Evolutionary conservation across 2,888 invertebrate species (phyloP), one percentile per base, ranked within the genome.

Genomic region (Lycocerus yunnanus): DNA sequence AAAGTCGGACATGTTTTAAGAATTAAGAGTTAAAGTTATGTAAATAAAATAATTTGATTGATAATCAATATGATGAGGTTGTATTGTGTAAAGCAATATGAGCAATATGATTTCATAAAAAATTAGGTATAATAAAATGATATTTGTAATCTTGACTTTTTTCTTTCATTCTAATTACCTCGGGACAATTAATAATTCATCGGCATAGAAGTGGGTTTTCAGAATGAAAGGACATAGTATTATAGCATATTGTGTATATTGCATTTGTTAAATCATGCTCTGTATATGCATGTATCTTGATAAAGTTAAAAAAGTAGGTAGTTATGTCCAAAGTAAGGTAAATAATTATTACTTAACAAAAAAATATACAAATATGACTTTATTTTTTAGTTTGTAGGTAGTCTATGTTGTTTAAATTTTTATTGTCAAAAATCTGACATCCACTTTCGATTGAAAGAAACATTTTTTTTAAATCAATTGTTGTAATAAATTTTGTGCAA

Each of bases 261-360:
- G 78, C 82, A 84, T 82, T 84, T 85, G 85, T 85, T 85, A 84
- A 79, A 82, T 81, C 86, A 84, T 86, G 86, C 86, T 84, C 83
- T 86, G 85, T 86, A 87, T 76, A 85, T 85, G 86, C 86, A 86
- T 87, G 86, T 83, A 82, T 81, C 85, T 84, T 83, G 80, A 80
- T 80, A 81, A 82, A 82, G 80, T 76, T 78, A 72, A 74, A 63
- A 63, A 63, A 80, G 84, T 86, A 86, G 86, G 79, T 87, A 86
- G 86, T 81, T 84, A 85, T 86, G 85, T 86, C 86, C 84, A 86
- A 84, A 86, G 83, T 84, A 85, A 77, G 74, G 75, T 78, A 78
- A 43, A 43, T 43, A 43, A 79, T 78, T 73, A 77, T 78, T 63
- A 63, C 15, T 16, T 18, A 63, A 18, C 16, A 74, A 83, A 77